Evolutionary conservation across 2,888 invertebrate genomes (phyloP), one percentile per base, ranked within the genome.

Genomic region (Ganaspis brasiliensis): DNA sequence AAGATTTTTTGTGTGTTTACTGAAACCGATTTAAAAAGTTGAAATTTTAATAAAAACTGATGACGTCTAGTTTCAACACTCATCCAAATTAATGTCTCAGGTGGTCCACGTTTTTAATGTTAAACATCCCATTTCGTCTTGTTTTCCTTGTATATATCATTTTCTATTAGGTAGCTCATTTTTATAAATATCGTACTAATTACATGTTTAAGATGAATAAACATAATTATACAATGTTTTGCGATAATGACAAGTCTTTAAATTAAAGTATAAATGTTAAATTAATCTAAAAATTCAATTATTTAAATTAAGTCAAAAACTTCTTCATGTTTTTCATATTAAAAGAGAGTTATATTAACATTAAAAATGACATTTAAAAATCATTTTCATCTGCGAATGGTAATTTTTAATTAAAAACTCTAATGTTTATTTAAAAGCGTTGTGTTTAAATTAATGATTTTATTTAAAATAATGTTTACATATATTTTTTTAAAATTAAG

Each of bases 91-190:
- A 52, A 52, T 52, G 19, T 19, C 19, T 52, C 19, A 19, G 19
- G 19, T 52, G 19, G 52, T 52, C 5, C 0, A 19, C 16, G 16
- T 19, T 16, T 19, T 52, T 52, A 19, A 52, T 52, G 19, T 52
- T 16, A 52, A 52, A 52, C 19, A 52, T 52, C 9, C 19, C 19
- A 52, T 52, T 52, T 52, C 52, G 52, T 19, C 52, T 52, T 19
- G 8, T 52, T 52, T 52, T 52, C 19, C 52, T 19, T 52, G 19
- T 52, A 19, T 52, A 52, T 19, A 52, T 52, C 19, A 52, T 19
- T 19, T 52, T 52, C 52, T 8, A 52, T 52, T 52, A 52, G 52
- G 52, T 52, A 19, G 52, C 19, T 52, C 52, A 52, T 52, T 52
- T 52, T 52, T 52, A 52, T 52, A 52, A 52, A 52, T 52, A 52